phyloP scores from a whole-genome alignment of 64 coral and sea anemone genomes.

The Trachythela sp. region DNA sequence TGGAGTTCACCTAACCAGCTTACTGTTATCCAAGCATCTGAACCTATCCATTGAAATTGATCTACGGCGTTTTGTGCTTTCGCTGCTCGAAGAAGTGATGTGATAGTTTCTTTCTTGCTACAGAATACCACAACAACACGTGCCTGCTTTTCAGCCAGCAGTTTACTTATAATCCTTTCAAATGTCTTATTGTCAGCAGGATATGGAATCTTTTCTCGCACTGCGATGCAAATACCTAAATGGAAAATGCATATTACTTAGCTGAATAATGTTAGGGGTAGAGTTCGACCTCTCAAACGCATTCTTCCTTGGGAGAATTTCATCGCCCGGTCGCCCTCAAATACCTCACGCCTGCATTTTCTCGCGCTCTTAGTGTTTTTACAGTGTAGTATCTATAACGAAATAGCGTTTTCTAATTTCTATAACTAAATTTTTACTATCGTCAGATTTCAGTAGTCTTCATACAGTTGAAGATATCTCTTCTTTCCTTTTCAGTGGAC shows the following conservation, averaged over 20 bases:
- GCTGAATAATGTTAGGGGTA: not conserved
- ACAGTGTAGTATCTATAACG: no score
- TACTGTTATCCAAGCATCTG: not conserved
- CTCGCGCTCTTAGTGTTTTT: no score
- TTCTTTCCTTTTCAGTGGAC: no score
- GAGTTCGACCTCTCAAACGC: no score
- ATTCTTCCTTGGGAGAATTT: no score
- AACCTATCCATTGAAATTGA: slow-evolving; percentile 10
- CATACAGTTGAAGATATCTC: no score
- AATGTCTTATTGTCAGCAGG: not conserved
- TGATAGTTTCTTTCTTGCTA: slow-evolving; percentile 8
- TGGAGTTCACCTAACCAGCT: not conserved
- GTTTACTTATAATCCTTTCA: not conserved
- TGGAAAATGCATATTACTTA: not conserved
- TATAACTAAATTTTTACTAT: no score
- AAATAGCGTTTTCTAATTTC: no score
- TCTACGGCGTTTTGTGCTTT: not conserved
- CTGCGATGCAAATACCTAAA: not conserved
- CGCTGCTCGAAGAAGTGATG: not conserved
- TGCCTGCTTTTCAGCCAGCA: not conserved
- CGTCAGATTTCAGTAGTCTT: no score
- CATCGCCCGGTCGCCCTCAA: no score
- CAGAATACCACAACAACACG: slow-evolving; percentile 2
- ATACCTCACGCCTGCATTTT: no score
- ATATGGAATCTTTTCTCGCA: not conserved